phyloP scores from a whole-genome alignment of 2,888 invertebrate genomes.

The Caradrina kadenii region DNA sequence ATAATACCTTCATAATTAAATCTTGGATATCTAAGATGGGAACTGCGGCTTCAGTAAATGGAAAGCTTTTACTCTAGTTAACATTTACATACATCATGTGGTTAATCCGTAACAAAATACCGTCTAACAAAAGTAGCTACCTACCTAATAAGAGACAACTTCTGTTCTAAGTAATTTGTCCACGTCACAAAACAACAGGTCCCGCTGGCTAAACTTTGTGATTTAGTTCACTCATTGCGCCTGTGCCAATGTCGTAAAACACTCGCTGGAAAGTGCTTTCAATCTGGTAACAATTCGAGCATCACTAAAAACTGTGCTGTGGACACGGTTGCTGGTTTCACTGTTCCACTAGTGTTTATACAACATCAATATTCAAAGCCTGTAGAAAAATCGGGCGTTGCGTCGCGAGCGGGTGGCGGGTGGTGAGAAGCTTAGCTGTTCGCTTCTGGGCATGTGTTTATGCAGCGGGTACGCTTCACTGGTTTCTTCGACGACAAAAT shows the following conservation, averaged over 20 bases:
- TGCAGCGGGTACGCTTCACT: conserved; percentile 82
- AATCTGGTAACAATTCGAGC: conserved; percentile 62
- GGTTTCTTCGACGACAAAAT: conserved; percentile 87
- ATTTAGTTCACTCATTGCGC: conserved; percentile 61
- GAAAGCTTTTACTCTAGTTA: conserved; percentile 37
- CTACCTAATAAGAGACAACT: conserved; percentile 41
- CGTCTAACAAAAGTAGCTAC: conserved; percentile 18
- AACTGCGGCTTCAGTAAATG: conserved; percentile 38
- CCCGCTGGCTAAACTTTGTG: conserved; percentile 58
- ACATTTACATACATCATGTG: conserved; percentile 3
- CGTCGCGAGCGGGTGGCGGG: conserved; percentile 57
- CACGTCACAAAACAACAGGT: conserved; percentile 61
- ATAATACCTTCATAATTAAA: conserved; percentile 47
- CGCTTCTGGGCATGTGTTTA: conserved; percentile 80
- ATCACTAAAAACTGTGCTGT: conserved; percentile 66
- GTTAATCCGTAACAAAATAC: conserved; percentile 41
- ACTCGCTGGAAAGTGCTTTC: conserved; percentile 55
- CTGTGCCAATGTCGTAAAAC: conserved; percentile 61
- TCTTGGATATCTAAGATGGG: conserved; percentile 29
- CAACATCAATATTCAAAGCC: conserved; percentile 84
- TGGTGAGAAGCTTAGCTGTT: conserved; percentile 67
- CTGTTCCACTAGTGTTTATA: conserved; percentile 72
- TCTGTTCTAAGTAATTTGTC: conserved; percentile 57
- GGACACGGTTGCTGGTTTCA: conserved; percentile 59
- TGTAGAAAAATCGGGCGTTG: conserved; percentile 79